Percentiles rank a stretch among this genome's conserved stretches.
Conservation (phyloP, 92 coral and sea anemone species). For the Zoanthus sociatus region DNA sequence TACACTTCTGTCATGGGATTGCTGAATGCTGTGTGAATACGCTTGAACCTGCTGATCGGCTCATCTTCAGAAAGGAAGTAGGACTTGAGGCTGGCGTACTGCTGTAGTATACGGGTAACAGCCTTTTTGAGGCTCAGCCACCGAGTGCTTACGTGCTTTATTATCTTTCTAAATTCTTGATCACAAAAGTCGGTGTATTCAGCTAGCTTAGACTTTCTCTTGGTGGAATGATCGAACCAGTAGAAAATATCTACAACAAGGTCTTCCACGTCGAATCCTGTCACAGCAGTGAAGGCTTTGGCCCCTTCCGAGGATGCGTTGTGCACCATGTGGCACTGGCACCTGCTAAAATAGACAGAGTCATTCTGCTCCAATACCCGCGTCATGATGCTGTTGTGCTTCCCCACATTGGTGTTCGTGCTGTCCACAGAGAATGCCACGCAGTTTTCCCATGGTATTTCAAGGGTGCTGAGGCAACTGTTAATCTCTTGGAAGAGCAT, state of each 20-base stretch:
- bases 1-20: conserved; percentile 57
- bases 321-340: conserved; percentile 71
- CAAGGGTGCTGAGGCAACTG: conserved; percentile 37
- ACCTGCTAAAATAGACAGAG: conserved; percentile 66
- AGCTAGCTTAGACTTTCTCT: conserved; percentile 65
- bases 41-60: conserved; percentile 1
- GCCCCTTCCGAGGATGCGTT: conserved; percentile 66
- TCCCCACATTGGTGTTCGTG: conserved; percentile 68
- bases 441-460: conserved; percentile 76
- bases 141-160: conserved; percentile 69
- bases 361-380: conserved; percentile 58
- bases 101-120: conserved; percentile 7
- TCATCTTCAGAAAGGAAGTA: conserved; percentile 6
- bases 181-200: conserved; percentile 73
- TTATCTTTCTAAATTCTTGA: conserved; percentile 67
- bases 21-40: conserved; percentile 48
- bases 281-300: conserved; percentile 4
- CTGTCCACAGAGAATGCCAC: conserved; percentile 68
- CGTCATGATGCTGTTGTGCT: conserved; percentile 63
- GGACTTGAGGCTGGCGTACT: conserved; percentile 5
- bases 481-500: conserved; percentile 32
- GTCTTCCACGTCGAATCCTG: conserved; percentile 24
- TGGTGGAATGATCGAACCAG: conserved; percentile 50
- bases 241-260: conserved; percentile 33
- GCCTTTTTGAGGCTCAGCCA: conserved; percentile 72